Evolutionary conservation across 53 echinoderm and acorn worm species (phyloP).

Genomic region (Echinarachnius parma): DNA sequence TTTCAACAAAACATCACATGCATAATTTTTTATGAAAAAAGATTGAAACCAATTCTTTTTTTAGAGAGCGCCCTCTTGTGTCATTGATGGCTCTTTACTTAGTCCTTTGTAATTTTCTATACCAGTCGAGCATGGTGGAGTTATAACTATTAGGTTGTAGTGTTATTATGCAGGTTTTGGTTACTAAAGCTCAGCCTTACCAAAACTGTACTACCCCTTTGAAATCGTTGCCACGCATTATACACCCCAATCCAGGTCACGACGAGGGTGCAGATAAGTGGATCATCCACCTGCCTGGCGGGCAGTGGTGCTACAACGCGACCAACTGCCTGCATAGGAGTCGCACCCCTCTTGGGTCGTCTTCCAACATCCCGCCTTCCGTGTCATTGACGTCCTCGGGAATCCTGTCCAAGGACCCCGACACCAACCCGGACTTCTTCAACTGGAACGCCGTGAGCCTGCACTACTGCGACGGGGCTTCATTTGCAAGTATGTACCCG

Average conservation of each 20-base stretch:
- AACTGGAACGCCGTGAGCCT: slow-evolving; percentile 74
- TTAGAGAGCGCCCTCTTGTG: too few species aligned
- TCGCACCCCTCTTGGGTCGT: slow-evolving; percentile 60
- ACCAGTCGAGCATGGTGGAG: too few species aligned
- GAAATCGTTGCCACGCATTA: too few species aligned
- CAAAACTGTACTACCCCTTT: too few species aligned
- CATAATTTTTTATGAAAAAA: too few species aligned
- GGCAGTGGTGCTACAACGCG: slow-evolving; percentile 70
- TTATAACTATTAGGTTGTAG: too few species aligned
- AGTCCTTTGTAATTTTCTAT: too few species aligned
- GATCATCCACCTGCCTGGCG: slow-evolving; percentile 60
- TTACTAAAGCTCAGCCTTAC: too few species aligned
- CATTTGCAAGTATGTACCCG: slow-evolving; percentile 83
- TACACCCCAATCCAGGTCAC: neutral
- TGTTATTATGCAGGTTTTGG: too few species aligned
- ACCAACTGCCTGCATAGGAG: slow-evolving; percentile 59
- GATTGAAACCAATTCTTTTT: too few species aligned
- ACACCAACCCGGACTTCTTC: slow-evolving; percentile 79
- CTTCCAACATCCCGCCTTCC: slow-evolving; percentile 10
- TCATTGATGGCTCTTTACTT: too few species aligned
- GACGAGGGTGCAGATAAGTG: slow-evolving; percentile 24
- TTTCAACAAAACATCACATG: too few species aligned
- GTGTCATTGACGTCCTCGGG: slow-evolving; percentile 30
- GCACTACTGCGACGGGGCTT: slow-evolving; percentile 81
- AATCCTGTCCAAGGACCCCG: slow-evolving; percentile 54